Evolutionary conservation across 2,888 invertebrate genomes (phyloP).

Genomic region (Drosophila stalkeri): DNA sequence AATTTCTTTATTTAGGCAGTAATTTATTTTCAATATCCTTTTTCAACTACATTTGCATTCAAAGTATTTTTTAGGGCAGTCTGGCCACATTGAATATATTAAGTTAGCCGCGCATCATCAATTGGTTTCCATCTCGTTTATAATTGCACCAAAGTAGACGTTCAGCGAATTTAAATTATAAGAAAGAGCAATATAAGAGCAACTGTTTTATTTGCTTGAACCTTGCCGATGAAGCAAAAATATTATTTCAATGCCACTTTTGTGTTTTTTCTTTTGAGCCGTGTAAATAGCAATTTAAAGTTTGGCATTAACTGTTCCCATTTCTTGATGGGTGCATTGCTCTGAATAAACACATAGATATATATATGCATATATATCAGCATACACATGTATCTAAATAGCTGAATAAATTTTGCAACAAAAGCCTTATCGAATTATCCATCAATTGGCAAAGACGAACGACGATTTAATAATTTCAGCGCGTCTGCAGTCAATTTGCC

Average conservation of each 20-base stretch:
- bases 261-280: not conserved
- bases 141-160: not conserved
- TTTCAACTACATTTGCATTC: not conserved
- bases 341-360: not conserved
- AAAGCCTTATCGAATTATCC: conserved; percentile 38
- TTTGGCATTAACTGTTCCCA: conserved; percentile 6
- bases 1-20: not conserved
- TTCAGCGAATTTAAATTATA: not conserved
- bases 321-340: conserved; percentile 3
- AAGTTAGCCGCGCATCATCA: not conserved
- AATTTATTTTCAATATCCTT: not conserved
- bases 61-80: not conserved
- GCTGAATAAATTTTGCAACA: conserved; percentile 22
- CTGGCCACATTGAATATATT: not conserved
- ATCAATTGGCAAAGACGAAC: conserved; percentile 51
- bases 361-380: not conserved
- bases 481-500: conserved; percentile 54
- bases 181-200: not conserved
- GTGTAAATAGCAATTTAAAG: conserved; percentile 1
- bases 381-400: not conserved
- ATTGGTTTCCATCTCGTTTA: not conserved
- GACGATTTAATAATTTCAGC: conserved; percentile 60
- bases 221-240: not conserved
- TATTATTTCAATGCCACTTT: not conserved
- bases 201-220: not conserved